These are phyloP conservation scores for Atta texana DNA, from an alignment of 1,140 invertebrate species.

Conservation along the genomic window DNA sequence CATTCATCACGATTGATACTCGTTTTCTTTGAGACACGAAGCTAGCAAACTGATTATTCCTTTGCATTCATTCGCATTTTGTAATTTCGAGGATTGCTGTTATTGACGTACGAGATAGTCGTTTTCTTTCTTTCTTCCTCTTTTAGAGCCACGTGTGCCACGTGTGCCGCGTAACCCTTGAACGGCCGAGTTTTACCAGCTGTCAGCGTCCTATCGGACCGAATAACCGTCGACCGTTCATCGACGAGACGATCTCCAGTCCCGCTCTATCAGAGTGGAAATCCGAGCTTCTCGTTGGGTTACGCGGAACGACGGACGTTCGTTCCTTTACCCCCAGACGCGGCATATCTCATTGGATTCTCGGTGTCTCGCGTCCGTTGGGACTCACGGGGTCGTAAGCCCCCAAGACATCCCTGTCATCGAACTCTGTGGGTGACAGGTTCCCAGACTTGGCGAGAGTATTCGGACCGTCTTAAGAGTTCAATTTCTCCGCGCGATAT, in stretches of 20 bases:
- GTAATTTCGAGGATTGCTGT: constrained; percentile 38
- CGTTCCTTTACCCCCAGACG: constrained; percentile 64
- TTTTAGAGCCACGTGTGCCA: constrained; percentile 66
- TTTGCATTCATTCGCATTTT: constrained; percentile 10
- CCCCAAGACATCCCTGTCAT: constrained; percentile 72
- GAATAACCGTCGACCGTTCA: constrained; percentile 61
- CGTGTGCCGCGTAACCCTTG: constrained; percentile 69
- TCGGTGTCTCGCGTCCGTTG: constrained; percentile 42
- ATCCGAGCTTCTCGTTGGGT: constrained; percentile 64
- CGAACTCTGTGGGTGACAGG: constrained; percentile 75
- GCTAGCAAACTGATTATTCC: not conserved
- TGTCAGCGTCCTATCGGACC: constrained; percentile 71
- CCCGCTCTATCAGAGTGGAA: constrained; percentile 60
- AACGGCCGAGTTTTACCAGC: constrained; percentile 70
- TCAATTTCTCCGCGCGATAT: not conserved
- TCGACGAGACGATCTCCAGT: constrained; percentile 61
- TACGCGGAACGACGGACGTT: constrained; percentile 60
- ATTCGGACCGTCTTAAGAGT: not conserved
- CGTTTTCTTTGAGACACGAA: not conserved
- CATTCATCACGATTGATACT: not conserved
- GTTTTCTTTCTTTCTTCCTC: constrained; percentile 5
- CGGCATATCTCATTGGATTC: constrained; percentile 40
- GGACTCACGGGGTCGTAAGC: constrained; percentile 65
- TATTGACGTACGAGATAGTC: constrained; percentile 40
- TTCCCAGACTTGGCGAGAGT: constrained; percentile 41